These are phyloP conservation scores for Chymomyza procnemis DNA, from an alignment of 2,888 invertebrate genomes.

Conservation along the genomic window DNA sequence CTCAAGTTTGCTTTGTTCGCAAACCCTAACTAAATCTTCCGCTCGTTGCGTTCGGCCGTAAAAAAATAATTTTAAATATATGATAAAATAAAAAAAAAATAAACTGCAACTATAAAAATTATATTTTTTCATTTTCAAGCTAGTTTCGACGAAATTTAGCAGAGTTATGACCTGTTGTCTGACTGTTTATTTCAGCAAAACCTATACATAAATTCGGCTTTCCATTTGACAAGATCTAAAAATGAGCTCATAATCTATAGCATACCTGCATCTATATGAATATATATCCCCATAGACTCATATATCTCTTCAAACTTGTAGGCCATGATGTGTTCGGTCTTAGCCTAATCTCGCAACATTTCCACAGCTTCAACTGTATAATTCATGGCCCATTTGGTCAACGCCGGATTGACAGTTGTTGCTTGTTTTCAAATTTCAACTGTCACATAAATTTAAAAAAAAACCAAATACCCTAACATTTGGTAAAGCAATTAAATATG, in stretches of 20 bases:
- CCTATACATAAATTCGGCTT: too few relatives aligned
- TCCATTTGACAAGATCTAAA: background rate
- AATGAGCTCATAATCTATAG: background rate
- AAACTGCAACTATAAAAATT: too few relatives aligned
- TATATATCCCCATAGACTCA: background rate
- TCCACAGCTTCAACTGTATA: slow-evolving; percentile 26
- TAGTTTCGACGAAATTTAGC: too few relatives aligned
- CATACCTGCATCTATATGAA: background rate
- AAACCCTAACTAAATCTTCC: too few relatives aligned
- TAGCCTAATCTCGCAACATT: background rate
- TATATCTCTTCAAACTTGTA: background rate
- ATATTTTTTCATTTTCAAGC: too few relatives aligned
- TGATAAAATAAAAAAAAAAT: too few relatives aligned
- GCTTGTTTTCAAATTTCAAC: slow-evolving; percentile 65
- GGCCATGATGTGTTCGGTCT: background rate
- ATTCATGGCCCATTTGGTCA: slow-evolving; percentile 60
- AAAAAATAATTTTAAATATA: too few relatives aligned
- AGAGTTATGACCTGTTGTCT: too few relatives aligned
- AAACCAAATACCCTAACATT: slow-evolving; percentile 36
- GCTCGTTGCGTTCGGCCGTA: too few relatives aligned
- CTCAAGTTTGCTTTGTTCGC: too few relatives aligned
- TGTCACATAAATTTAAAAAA: slow-evolving; percentile 66
- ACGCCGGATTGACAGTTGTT: slow-evolving; percentile 66
- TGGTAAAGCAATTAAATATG: background rate
- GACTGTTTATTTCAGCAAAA: too few relatives aligned